Evolutionary conservation across 2,797 vertebrate species (phyloP).

Genomic region (Crenichthys baileyi): DNA sequence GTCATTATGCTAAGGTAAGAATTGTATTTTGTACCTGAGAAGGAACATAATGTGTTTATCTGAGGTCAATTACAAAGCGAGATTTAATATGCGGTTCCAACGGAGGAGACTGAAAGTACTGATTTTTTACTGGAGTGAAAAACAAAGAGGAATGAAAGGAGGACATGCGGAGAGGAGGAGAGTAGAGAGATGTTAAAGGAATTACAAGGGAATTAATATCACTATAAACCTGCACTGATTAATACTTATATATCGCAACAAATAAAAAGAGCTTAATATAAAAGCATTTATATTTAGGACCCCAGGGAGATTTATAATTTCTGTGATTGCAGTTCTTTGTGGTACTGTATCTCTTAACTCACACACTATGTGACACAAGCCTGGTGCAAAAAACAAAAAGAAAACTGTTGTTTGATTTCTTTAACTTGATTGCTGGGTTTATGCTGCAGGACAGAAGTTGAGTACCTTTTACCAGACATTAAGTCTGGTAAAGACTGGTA

Average conservation of each 20-base stretch:
- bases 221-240: conserved; percentile 6
- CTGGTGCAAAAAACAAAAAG: no score
- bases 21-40: conserved; percentile 60
- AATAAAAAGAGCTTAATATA: background rate
- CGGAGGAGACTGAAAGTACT: conserved; percentile 46
- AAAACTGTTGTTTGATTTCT: background rate
- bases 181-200: background rate
- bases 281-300: background rate
- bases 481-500: no score
- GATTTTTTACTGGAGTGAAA: conserved; percentile 28
- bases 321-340: background rate
- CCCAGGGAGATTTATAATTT: background rate
- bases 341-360: background rate
- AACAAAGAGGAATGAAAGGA: background rate
- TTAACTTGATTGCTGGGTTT: no score
- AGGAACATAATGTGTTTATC: conserved; percentile 71
- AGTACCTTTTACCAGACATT: no score
- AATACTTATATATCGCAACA: conserved; percentile 5
- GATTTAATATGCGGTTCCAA: conserved; percentile 58
- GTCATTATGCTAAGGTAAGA: conserved; percentile 55
- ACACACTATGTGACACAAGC: no score
- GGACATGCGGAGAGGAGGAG: background rate
- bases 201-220: conserved; percentile 6
- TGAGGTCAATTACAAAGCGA: conserved; percentile 60
- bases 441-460: no score